A percentile compares a stretch with the other conserved stretches of the same genome.
Evolutionary conservation across 2,113 vertebrate genomes (phyloP).

Genomic region (Globicephala melas): DNA sequence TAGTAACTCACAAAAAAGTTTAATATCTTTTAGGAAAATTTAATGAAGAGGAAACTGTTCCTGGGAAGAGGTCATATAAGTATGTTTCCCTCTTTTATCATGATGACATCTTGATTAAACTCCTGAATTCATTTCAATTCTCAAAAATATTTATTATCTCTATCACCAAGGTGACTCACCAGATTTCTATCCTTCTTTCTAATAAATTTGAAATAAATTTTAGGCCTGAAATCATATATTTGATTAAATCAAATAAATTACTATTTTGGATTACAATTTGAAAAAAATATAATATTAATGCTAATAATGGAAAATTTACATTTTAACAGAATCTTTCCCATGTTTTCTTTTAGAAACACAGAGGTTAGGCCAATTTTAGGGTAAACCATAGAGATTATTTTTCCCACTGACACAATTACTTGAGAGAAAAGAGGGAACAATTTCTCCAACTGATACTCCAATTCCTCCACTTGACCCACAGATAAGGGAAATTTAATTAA

Average conservation of each 20-base stretch:
- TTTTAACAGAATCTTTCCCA: neutral
- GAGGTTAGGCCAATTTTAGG: neutral
- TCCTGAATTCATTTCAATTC: neutral
- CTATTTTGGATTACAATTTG: neutral
- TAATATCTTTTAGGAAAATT: neutral
- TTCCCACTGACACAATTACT: neutral
- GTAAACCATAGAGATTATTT: constrained; percentile 24
- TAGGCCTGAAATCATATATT: neutral
- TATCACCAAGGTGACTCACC: neutral
- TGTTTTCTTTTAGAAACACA: neutral
- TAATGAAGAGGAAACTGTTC: neutral
- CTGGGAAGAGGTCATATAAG: neutral
- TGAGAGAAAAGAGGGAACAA: neutral
- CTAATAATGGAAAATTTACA: neutral
- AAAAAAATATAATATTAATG: neutral
- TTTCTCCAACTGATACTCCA: neutral
- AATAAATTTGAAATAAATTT: constrained; percentile 14
- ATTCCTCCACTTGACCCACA: neutral
- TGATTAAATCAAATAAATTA: constrained; percentile 44
- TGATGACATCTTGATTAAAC: neutral
- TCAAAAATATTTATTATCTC: neutral
- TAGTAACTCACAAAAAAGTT: neutral
- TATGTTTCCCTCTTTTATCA: neutral
- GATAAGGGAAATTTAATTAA: neutral
- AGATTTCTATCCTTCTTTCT: neutral